Evolutionary conservation across 1,140 invertebrate genomes (phyloP), one percentile per base, ranked within the genome.

Genomic region (Charaxes varanes): DNA sequence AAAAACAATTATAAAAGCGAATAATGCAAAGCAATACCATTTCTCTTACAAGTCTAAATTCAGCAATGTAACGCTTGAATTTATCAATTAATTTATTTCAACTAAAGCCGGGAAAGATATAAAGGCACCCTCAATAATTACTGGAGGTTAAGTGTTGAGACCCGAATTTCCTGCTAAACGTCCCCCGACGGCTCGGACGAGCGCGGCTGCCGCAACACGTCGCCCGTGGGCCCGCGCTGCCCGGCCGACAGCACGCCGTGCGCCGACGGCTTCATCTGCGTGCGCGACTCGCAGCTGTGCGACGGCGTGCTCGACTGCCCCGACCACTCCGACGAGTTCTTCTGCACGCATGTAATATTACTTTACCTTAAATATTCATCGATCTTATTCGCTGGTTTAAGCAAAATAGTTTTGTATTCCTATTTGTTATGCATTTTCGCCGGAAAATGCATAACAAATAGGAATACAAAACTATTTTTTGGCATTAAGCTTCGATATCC

Each of bases 241-340:
- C 13, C 40, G 0, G 13, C 76, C 17, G 85, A 87, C 24, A 51
- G 60, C 30, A 58, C 72, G 11, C 63, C 66, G 1, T 74, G 71
- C 41, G 42, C 43, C 2, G 73, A 77, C 52, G 57, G 57, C 3
- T 26, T 31, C 26, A 47, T 53, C 6, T 81, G 77, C 34, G 56
- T 76, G 8, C 37, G 27, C 2, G 40, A 54, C 30, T 33, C 37
- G 2, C 46, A 60, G 19, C 35, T 87, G 2, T 96, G 94, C 64
- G 89, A 96, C 70, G 87, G 88, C 0, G 78, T 85, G 13, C 50
- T 57, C 1, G 87, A 95, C 59, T 96, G 94, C 62, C 63, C 83
- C 2, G 92, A 95, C 62, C 86, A 87, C 3, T 88, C 85, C 24
- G 94, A 96, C 69, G 94, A 96, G 80, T 54, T 31, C 16, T 30